Base-by-base conservation (phyloP, 2,888 invertebrate genomes). In the Sericinus montela region DNA sequence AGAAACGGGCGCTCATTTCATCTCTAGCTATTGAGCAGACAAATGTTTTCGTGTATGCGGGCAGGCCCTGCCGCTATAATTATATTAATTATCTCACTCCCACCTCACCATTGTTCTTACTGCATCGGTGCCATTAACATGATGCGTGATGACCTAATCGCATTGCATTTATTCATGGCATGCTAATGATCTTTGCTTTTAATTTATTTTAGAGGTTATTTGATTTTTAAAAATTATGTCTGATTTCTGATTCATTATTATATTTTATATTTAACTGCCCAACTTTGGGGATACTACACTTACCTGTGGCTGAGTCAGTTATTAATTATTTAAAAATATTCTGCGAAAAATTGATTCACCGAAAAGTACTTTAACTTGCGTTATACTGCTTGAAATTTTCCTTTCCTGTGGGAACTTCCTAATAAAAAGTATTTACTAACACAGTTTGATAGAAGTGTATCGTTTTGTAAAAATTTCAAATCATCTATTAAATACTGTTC, bases 101-200 rank as follows among this genome's bases (percentile, higher is more conserved):
- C 66, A 68, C 64, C 53, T 40, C 47, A 50, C 55, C 53, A 63
- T 67, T 67, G 66, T 65, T 63, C 58, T 58, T 52, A 50, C 39
- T 42, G n/a, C 19, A 51, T 42, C 40, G 38, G 19, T 35, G 44
- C 37, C 43, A 48, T 39, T 50, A 46, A 52, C 52, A 46, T 52
- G 45, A 48, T 40, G 43, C 54, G 49, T 62, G 60, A 67, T 66
- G 60, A 58, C 57, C 59, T 62, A 58, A 56, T 57, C 55, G 54
- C 49, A 48, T 55, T 53, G 48, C 53, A 49, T 56, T 19, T 32
- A 45, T 49, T 48, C 48, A 51, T 46, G 52, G 53, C 48, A 57
- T 48, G 59, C 50, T 56, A 57, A 61, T 39, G 44, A 51, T 45
- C 45, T 34, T 32, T 29, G 44, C 48, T 32, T 43, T 48, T 37